phyloP scores from a whole-genome alignment of 2,888 invertebrate species.

The Tortricodes alternella region DNA sequence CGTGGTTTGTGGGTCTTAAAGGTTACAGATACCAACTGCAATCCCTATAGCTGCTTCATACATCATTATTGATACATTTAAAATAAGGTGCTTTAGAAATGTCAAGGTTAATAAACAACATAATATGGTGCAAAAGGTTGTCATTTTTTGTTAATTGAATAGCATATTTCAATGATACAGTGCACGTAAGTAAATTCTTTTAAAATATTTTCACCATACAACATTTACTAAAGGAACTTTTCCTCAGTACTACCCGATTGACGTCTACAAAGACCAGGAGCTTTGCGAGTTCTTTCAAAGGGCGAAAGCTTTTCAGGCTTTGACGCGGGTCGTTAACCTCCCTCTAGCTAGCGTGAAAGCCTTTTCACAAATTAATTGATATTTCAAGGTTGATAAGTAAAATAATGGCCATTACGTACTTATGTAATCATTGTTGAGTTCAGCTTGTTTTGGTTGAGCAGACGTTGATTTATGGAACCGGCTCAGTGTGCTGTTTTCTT shows the following conservation, averaged over 20 bases:
- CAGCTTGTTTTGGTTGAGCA: conserved; percentile 8
- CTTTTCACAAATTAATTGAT: conserved; percentile 28
- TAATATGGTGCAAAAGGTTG: too few species aligned
- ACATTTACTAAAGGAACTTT: background rate
- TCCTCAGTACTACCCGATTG: conserved; percentile 1
- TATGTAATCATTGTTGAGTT: conserved; percentile 18
- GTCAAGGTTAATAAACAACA: too few species aligned
- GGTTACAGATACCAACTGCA: too few species aligned
- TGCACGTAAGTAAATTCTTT: too few species aligned
- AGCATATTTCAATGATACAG: too few species aligned
- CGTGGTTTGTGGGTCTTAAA: too few species aligned
- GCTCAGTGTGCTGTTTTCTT: conserved; percentile 3
- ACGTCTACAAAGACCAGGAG: conserved; percentile 9
- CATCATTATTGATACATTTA: too few species aligned
- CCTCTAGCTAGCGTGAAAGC: conserved; percentile 18
- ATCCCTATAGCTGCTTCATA: too few species aligned
- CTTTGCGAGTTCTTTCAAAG: conserved; percentile 11
- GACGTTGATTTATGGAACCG: conserved; percentile 25
- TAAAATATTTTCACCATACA: background rate
- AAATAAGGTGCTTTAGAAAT: too few species aligned
- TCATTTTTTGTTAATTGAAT: too few species aligned
- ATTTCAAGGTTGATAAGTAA: conserved; percentile 27
- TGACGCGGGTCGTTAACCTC: conserved; percentile 10
- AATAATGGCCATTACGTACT: conserved; percentile 15
- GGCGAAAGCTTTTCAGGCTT: conserved; percentile 7